Conservation (phyloP, 2,113 vertebrate genomes). For the Oncorhynchus masou region DNA sequence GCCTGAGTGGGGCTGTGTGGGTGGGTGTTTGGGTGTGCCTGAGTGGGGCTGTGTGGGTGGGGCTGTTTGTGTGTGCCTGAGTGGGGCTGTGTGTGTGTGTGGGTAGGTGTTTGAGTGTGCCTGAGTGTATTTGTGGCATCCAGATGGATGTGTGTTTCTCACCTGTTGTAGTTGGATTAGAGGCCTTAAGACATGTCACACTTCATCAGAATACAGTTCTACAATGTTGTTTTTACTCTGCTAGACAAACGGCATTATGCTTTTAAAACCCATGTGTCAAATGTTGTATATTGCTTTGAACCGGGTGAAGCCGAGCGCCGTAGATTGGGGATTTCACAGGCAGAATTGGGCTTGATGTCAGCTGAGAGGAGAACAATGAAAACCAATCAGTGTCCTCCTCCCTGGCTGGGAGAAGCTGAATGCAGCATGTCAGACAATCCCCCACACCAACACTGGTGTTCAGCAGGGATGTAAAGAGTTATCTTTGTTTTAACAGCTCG, state of each 20-base stretch:
- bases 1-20: too few species aligned
- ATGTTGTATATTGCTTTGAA: conserved; percentile 10
- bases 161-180: not conserved
- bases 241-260: not conserved
- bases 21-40: too few species aligned
- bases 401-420: conserved; percentile 25
- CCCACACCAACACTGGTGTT: conserved; percentile 34
- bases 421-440: conserved; percentile 29
- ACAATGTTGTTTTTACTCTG: not conserved
- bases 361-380: conserved; percentile 46
- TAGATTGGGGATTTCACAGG: conserved; percentile 41
- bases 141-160: conserved; percentile 20
- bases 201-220: conserved; percentile 28
- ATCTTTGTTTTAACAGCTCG: conserved; percentile 5
- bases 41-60: too few species aligned
- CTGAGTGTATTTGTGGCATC: too few species aligned
- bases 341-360: conserved; percentile 37
- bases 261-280: not conserved
- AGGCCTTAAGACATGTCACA: not conserved
- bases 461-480: conserved; percentile 33
- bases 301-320: conserved; percentile 14
- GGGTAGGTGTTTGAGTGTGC: too few species aligned
- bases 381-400: conserved; percentile 44
- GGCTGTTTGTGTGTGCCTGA: too few species aligned
- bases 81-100: too few species aligned